Evolutionary conservation across 2,797 vertebrate genomes (phyloP).

Genomic region (Aldrovandia affinis): DNA sequence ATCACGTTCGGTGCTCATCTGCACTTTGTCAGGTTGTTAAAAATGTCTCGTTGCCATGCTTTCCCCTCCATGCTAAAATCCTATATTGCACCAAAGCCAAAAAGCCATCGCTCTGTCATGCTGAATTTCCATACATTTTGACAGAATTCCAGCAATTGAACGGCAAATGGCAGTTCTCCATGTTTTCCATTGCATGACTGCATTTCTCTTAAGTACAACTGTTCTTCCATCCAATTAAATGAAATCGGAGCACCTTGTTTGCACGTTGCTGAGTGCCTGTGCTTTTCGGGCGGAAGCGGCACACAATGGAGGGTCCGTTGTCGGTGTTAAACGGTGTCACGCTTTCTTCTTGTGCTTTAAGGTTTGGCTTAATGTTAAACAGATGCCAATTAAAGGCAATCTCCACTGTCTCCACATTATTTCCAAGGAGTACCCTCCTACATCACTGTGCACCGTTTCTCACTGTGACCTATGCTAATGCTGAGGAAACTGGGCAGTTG

Average conservation of each 20-base stretch:
- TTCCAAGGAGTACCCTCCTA: conserved; percentile 34
- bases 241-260: conserved; percentile 30
- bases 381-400: conserved; percentile 44
- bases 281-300: conserved; percentile 20
- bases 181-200: conserved; percentile 43
- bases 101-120: not conserved
- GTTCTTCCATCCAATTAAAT: conserved; percentile 36
- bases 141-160: not conserved
- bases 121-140: not conserved
- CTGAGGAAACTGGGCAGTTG: conserved; percentile 23
- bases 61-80: not conserved
- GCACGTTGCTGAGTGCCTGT: conserved; percentile 2
- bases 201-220: conserved; percentile 25
- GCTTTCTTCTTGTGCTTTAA: conserved; percentile 30
- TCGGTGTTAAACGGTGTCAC: conserved; percentile 30
- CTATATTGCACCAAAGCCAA: not conserved
- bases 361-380: conserved; percentile 45
- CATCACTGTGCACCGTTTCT: not conserved
- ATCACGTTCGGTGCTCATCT: not conserved
- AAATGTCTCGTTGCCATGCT: not conserved
- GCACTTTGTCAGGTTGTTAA: not conserved
- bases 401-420: conserved; percentile 46
- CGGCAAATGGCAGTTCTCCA: not conserved
- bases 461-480: conserved; percentile 29
- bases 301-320: conserved; percentile 6